Conservation (phyloP, 2,113 vertebrate genomes). For the Marmota flaviventris region DNA sequence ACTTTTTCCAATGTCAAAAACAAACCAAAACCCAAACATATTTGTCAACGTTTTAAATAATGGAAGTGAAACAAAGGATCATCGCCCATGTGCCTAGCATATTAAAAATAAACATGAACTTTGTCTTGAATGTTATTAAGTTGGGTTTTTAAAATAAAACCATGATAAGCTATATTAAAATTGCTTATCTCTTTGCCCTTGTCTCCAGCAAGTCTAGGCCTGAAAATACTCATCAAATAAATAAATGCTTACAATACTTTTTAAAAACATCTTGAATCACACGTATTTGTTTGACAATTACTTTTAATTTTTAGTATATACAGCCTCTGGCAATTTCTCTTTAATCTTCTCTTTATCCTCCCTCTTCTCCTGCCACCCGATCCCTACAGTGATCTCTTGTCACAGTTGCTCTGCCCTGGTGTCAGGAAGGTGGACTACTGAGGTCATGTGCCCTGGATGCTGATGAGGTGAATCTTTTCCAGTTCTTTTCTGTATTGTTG, state of each 20-base stretch:
- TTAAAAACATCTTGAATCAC: constrained; percentile 25
- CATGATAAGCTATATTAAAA: constrained; percentile 55
- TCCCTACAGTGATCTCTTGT: not conserved
- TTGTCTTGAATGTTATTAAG: constrained; percentile 61
- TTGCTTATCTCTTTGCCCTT: constrained; percentile 21
- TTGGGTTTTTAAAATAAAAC: constrained; percentile 59
- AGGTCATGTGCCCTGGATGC: not conserved
- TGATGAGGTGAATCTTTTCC: not conserved
- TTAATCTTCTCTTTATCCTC: not conserved
- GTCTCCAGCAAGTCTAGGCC: constrained; percentile 41
- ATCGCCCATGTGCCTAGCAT: not conserved
- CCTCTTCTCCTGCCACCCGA: not conserved
- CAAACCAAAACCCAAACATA: not conserved
- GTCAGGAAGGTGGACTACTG: not conserved
- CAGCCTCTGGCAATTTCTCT: not conserved
- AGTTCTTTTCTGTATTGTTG: not conserved
- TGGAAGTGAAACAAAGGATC: constrained; percentile 27
- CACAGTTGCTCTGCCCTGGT: not conserved
- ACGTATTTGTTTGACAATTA: constrained; percentile 10
- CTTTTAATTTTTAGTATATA: not conserved
- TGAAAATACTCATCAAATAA: constrained; percentile 50
- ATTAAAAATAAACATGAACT: constrained; percentile 80
- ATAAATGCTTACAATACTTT: not conserved
- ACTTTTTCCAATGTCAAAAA: constrained; percentile 19
- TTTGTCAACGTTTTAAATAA: constrained; percentile 43